Percentiles rank a stretch among this genome's conserved stretches.
Evolutionary conservation across 2,797 vertebrate species (phyloP).

Genomic region (Sebastes trivittatus): DNA sequence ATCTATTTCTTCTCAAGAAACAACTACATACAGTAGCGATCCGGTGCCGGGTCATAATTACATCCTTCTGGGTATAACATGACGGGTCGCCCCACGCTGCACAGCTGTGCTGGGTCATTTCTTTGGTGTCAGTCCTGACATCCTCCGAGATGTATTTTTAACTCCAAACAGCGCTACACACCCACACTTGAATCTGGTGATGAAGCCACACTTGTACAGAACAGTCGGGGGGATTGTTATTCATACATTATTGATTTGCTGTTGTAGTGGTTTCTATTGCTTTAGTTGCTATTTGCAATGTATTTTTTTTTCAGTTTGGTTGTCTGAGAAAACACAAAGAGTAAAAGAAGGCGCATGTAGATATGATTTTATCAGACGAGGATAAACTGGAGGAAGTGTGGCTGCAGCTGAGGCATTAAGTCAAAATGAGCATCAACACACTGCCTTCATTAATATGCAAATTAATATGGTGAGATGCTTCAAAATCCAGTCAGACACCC

Average conservation of each 20-base stretch:
- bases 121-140: slow-evolving; percentile 1
- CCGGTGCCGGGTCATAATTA: background rate
- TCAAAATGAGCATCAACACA: background rate
- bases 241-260: slow-evolving; percentile 55
- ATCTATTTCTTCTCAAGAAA: background rate
- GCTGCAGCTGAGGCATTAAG: background rate
- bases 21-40: background rate
- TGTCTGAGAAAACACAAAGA: slow-evolving; percentile 4
- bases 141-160: slow-evolving; percentile 16
- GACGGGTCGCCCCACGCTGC: background rate
- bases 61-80: slow-evolving; percentile 5
- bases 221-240: slow-evolving; percentile 21
- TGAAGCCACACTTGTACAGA: slow-evolving; percentile 3
- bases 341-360: background rate
- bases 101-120: slow-evolving; percentile 17
- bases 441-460: background rate
- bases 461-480: background rate
- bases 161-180: background rate
- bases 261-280: slow-evolving; percentile 15
- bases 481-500: background rate
- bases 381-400: background rate
- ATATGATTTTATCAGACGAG: slow-evolving; percentile 10
- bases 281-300: slow-evolving; percentile 16
- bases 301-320: background rate
- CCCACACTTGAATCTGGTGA: slow-evolving; percentile 3